A percentile compares a stretch with the other conserved stretches of the same genome.
Evolutionary conservation across 2,113 vertebrate genomes (phyloP).

Genomic region (Passer domesticus): DNA sequence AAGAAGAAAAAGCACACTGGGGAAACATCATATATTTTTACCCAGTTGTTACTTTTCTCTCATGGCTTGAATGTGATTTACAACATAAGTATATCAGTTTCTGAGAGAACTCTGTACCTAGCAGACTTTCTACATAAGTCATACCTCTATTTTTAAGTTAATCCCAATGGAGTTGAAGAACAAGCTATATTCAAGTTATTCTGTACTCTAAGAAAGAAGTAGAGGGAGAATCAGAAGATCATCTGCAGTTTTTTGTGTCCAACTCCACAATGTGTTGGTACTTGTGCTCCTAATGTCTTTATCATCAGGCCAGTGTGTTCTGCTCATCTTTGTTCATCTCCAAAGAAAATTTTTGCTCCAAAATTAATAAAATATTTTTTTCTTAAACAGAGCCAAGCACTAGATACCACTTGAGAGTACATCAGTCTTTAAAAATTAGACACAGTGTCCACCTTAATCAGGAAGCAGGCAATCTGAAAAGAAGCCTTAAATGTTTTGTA

Average conservation of each 20-base stretch:
- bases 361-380: not conserved
- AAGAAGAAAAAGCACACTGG: not conserved
- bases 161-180: not conserved
- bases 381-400: not conserved
- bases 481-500: not conserved
- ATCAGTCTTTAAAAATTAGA: not conserved
- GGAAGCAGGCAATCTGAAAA: not conserved
- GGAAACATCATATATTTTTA: not conserved
- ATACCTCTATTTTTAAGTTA: not conserved
- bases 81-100: not conserved
- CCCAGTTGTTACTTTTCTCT: not conserved
- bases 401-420: not conserved
- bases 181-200: not conserved
- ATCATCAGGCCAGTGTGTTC: not conserved
- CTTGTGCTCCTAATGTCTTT: not conserved
- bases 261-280: not conserved
- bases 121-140: not conserved
- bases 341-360: not conserved
- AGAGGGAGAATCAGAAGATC: not conserved
- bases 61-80: not conserved
- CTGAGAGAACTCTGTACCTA: not conserved
- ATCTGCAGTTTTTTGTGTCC: not conserved
- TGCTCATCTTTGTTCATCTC: not conserved
- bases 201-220: not conserved
- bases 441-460: not conserved